Percentiles rank a stretch among this genome's conserved stretches.
phyloP scores from a whole-genome alignment of 2,888 invertebrate species.

The Julus scandinavius region DNA sequence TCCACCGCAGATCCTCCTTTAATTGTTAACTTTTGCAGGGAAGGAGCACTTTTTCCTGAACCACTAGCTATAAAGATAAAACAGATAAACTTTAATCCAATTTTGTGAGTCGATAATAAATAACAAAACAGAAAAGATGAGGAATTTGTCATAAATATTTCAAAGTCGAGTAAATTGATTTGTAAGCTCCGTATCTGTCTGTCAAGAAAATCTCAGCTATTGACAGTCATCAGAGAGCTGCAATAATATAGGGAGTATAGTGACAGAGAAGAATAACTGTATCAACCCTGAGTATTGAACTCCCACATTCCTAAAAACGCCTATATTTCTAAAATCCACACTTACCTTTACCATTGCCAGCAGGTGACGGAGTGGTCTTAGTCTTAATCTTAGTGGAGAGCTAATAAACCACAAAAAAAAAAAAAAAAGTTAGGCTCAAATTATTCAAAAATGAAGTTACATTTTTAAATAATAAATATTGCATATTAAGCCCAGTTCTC shows the following conservation, averaged over 20 bases:
- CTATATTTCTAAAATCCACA: constrained; percentile 20
- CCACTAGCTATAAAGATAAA: background rate
- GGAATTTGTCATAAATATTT: background rate
- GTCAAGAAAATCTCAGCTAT: constrained; percentile 60
- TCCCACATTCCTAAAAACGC: constrained; percentile 52
- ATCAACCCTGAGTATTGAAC: constrained; percentile 62
- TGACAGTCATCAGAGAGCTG: constrained; percentile 65
- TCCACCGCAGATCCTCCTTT: constrained; percentile 73
- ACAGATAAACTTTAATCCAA: background rate
- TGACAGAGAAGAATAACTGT: constrained; percentile 60
- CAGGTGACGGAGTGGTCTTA: background rate
- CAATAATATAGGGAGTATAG: constrained; percentile 62
- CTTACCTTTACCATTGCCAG: constrained; percentile 23
- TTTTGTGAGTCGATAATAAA: no score
- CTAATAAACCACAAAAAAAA: background rate
- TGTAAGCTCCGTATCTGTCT: constrained; percentile 65
- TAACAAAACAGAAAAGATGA: background rate
- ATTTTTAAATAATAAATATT: background rate
- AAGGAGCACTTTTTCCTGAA: constrained; percentile 47
- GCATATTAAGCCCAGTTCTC: no score
- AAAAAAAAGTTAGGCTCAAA: background rate
- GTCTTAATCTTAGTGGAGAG: constrained; percentile 41
- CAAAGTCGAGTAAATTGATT: background rate
- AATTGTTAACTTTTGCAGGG: constrained; percentile 39
- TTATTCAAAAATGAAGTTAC: background rate